Conservation (phyloP, 1,140 invertebrate species). For the Drosophila cardini region DNA sequence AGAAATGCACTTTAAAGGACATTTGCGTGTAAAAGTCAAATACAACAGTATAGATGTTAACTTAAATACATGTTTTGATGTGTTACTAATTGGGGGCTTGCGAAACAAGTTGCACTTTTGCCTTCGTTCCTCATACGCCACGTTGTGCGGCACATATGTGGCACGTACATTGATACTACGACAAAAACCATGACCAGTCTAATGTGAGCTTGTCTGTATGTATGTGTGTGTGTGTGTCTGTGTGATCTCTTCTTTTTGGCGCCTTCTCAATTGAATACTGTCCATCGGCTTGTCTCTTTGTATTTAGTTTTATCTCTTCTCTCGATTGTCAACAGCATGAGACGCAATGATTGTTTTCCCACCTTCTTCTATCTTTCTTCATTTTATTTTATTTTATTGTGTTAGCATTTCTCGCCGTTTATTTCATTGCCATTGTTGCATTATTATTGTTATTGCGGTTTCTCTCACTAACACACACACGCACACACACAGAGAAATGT, state of each 20-base stretch:
- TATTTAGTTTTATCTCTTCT: constrained; percentile 1
- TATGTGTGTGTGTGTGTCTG: background rate
- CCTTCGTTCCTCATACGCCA: constrained; percentile 53
- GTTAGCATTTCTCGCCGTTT: constrained; percentile 51
- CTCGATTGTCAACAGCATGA: constrained; percentile 26
- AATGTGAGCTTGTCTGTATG: constrained; percentile 16
- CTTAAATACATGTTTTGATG: constrained; percentile 5
- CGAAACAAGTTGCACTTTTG: constrained; percentile 46
- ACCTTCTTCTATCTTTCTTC: no score
- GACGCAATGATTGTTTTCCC: constrained; percentile 20
- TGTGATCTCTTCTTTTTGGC: constrained; percentile 26
- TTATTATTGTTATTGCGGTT: constrained; percentile 57
- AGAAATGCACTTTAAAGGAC: constrained; percentile 3
- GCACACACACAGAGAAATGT: constrained; percentile 42
- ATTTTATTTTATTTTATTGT: constrained; percentile 33
- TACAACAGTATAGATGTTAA: background rate
- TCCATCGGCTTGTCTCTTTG: background rate
- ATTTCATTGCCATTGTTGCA: constrained; percentile 62
- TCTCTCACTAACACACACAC: constrained; percentile 6
- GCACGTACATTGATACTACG: background rate
- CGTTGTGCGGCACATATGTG: constrained; percentile 35
- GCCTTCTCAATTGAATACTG: constrained; percentile 39
- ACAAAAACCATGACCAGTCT: constrained; percentile 46
- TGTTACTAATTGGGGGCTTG: background rate
- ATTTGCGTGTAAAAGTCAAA: background rate